phyloP scores from a whole-genome alignment of 1,140 invertebrate genomes.

The Ridgeia piscesae region DNA sequence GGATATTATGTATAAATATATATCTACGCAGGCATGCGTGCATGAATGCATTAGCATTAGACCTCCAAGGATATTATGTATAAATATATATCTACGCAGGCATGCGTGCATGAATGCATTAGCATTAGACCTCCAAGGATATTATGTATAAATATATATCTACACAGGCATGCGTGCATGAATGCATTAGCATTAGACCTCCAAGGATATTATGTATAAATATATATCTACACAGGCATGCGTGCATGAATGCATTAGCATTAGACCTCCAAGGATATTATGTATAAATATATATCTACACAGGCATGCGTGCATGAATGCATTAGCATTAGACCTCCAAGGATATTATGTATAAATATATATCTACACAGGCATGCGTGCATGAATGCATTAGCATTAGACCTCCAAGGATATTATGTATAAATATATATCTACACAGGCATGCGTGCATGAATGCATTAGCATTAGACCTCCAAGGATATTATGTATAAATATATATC shows the following conservation, averaged over 20 bases:
- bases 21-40: background rate
- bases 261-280: background rate
- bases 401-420: background rate
- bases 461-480: background rate
- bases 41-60: no score
- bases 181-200: no score
- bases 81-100: background rate
- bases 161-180: no score
- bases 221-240: constrained; percentile 1
- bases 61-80: background rate
- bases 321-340: background rate
- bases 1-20: background rate
- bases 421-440: background rate
- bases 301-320: no score
- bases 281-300: background rate
- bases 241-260: no score
- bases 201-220: background rate
- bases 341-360: background rate
- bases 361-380: background rate
- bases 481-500: background rate
- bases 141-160: background rate
- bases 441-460: no score
- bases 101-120: no score
- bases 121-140: background rate
- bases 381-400: no score